Evolutionary conservation across 2,888 invertebrate genomes (phyloP).

Genomic region (Orthosia gothica): DNA sequence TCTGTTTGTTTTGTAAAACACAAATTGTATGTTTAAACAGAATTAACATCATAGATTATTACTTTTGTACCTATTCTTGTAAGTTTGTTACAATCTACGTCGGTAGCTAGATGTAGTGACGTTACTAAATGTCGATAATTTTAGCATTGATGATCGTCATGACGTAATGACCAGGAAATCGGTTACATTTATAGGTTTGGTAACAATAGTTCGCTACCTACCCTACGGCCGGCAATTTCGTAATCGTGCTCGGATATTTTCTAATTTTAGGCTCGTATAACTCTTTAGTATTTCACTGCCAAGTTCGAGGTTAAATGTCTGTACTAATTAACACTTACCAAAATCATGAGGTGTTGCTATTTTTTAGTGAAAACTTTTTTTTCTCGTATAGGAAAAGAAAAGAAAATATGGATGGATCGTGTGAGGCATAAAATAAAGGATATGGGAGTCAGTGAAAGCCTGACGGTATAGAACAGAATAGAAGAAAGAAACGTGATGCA

Average conservation of each 20-base stretch:
- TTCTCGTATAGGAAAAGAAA: too few relatives aligned
- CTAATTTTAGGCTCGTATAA: conserved; percentile 8
- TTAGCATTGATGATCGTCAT: conserved; percentile 27
- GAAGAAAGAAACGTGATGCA: too few relatives aligned
- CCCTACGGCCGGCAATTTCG: too few relatives aligned
- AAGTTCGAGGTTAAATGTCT: background rate
- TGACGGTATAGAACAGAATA: too few relatives aligned
- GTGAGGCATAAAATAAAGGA: too few relatives aligned
- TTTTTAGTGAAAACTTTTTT: background rate
- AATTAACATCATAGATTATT: conserved; percentile 12
- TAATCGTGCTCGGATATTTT: background rate
- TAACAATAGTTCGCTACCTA: conserved; percentile 2
- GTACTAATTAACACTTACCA: background rate
- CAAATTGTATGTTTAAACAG: conserved; percentile 13
- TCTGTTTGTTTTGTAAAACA: conserved; percentile 40
- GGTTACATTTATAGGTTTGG: conserved; percentile 1
- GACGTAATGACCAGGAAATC: conserved; percentile 20
- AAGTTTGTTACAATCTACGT: conserved; percentile 1
- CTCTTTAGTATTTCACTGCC: background rate
- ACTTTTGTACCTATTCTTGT: background rate
- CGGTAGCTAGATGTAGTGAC: background rate
- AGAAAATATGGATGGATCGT: too few relatives aligned
- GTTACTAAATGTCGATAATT: conserved; percentile 22
- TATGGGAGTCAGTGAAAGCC: too few relatives aligned
- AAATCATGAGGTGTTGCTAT: background rate